A percentile compares a stretch with the other conserved stretches of the same genome.
Evolutionary conservation across 2,888 invertebrate genomes (phyloP).

Genomic region (Heliconius erato): DNA sequence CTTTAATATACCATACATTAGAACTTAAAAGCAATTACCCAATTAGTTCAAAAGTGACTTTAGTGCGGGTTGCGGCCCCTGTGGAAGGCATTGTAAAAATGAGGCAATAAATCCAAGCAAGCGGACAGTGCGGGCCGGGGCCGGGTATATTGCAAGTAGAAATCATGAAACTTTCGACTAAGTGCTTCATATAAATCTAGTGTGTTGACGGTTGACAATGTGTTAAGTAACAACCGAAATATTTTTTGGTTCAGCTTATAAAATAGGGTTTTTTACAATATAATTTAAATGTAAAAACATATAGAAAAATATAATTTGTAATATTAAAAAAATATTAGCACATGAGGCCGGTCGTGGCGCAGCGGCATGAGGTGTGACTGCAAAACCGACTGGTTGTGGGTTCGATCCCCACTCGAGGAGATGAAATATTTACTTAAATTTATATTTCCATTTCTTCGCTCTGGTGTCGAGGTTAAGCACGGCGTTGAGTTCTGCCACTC

Average conservation of each 20-base stretch:
- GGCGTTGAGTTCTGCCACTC: no score
- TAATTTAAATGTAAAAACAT: not conserved
- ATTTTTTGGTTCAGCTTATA: not conserved
- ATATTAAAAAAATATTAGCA: no score
- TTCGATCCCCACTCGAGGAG: no score
- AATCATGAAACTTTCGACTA: constrained; percentile 30
- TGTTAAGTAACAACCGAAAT: not conserved
- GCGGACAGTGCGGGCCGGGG: constrained; percentile 60
- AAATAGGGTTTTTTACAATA: not conserved
- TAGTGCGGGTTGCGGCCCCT: constrained; percentile 35
- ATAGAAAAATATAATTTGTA: no score
- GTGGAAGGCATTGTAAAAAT: constrained; percentile 78
- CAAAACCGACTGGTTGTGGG: no score
- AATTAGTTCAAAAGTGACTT: constrained; percentile 8
- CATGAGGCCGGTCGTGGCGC: no score
- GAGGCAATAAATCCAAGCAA: constrained; percentile 76
- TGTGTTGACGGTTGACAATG: not conserved
- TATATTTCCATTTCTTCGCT: no score
- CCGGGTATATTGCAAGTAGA: constrained; percentile 58
- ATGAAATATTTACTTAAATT: no score
- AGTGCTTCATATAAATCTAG: constrained; percentile 26
- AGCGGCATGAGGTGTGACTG: no score
- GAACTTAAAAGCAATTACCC: constrained; percentile 18
- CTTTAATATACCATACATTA: not conserved
- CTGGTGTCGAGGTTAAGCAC: no score